Conservation (phyloP, 30 jellyfish, hydroid and myxozoan genomes). For the Aurelia sp. region DNA sequence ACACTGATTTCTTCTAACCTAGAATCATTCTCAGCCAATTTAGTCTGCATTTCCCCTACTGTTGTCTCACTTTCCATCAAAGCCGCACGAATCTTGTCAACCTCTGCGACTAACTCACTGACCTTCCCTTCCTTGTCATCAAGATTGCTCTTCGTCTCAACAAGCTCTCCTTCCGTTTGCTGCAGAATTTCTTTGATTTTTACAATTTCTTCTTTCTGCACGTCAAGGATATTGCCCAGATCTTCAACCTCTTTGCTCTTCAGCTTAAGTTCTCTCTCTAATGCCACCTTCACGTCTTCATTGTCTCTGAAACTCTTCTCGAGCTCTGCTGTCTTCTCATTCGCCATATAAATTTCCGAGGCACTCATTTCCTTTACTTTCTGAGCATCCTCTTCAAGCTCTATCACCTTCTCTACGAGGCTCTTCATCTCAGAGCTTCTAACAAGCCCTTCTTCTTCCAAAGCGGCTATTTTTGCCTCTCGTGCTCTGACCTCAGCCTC, state of each 20-base stretch:
- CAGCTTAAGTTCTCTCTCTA: slow-evolving; percentile 6
- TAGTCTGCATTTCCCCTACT: not conserved
- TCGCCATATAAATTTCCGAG: slow-evolving; percentile 29
- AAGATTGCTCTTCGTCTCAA: not conserved
- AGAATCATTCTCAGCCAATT: not conserved
- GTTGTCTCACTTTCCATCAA: not conserved
- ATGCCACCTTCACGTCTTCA: slow-evolving; percentile 9
- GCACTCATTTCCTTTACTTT: slow-evolving; percentile 20
- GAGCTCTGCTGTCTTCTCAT: slow-evolving; percentile 45
- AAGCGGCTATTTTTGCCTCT: not conserved
- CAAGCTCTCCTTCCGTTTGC: slow-evolving; percentile 31
- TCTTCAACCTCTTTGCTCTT: slow-evolving; percentile 22
- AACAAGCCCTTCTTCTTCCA: slow-evolving; percentile 17
- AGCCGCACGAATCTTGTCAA: not conserved
- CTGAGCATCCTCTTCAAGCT: slow-evolving; percentile 25
- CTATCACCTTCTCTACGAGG: slow-evolving; percentile 5
- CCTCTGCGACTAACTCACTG: not conserved
- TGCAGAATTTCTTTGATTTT: slow-evolving; percentile 17
- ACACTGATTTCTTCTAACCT: not conserved
- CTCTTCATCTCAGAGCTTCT: slow-evolving; percentile 6
- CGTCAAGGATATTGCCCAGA: slow-evolving; percentile 5
- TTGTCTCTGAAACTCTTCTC: slow-evolving; percentile 25
- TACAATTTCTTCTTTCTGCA: slow-evolving; percentile 26
- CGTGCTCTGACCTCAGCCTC: slow-evolving; percentile 22
- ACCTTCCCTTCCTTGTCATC: not conserved